Evolutionary conservation across 2,113 vertebrate genomes (phyloP).

Genomic region (Cochlearius cochlearius): DNA sequence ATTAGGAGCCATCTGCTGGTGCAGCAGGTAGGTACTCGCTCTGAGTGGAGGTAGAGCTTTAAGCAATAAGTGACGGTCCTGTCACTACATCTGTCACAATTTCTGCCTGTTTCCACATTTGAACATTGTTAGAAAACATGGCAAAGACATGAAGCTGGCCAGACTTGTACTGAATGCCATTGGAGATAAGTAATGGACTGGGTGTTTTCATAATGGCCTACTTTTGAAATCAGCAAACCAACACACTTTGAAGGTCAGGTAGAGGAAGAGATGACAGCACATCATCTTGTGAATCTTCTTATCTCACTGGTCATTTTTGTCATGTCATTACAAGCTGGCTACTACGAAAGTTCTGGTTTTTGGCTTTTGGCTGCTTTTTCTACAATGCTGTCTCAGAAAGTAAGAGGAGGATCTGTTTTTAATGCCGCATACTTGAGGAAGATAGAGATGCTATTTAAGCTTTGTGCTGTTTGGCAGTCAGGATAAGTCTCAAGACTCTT

Average conservation of each 20-base stretch:
- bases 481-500: background rate
- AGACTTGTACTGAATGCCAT: background rate
- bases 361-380: background rate
- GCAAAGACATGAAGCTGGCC: background rate
- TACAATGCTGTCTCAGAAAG: background rate
- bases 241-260: background rate
- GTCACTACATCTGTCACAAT: rapidly evolving
- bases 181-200: background rate
- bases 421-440: background rate
- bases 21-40: background rate
- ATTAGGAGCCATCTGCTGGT: background rate
- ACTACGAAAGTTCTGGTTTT: background rate
- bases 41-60: background rate
- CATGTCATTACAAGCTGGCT: background rate
- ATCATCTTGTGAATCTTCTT: background rate
- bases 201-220: background rate
- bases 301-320: background rate
- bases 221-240: background rate
- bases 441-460: background rate
- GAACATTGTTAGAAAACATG: background rate
- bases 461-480: background rate
- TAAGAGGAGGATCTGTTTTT: background rate
- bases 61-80: background rate
- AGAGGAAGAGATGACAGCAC: background rate
- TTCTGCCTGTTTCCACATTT: background rate